phyloP scores from a whole-genome alignment of 2,888 invertebrate species.

The Pinctada fucata region DNA sequence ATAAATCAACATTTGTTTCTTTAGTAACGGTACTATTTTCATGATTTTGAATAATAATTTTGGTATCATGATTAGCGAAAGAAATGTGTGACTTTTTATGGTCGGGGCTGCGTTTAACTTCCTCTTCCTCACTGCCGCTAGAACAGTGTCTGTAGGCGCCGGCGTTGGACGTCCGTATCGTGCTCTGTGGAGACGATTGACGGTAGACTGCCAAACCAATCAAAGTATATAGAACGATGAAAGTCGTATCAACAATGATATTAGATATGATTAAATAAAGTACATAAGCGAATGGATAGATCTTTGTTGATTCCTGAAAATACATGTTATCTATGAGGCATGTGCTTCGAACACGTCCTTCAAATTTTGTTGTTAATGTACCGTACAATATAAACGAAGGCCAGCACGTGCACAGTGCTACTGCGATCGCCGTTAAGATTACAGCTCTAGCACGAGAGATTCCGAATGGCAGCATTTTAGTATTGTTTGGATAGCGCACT shows the following conservation, averaged over 20 bases:
- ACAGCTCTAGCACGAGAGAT: background rate
- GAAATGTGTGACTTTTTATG: background rate
- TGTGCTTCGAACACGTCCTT: background rate
- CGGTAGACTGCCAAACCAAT: conserved; percentile 4
- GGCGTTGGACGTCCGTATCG: background rate
- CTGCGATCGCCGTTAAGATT: background rate
- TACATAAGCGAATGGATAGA: conserved; percentile 19
- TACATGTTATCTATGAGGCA: conserved; percentile 26
- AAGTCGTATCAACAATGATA: conserved; percentile 11
- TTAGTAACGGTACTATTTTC: background rate
- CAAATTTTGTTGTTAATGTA: conserved; percentile 3
- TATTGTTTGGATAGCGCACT: conserved; percentile 14
- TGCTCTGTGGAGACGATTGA: background rate
- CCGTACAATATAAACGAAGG: conserved; percentile 24
- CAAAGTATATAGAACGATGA: conserved; percentile 8
- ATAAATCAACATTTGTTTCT: background rate
- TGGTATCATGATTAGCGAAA: too few relatives aligned
- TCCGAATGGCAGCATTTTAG: conserved; percentile 19
- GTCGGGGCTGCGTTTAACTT: background rate
- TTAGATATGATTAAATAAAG: conserved; percentile 20
- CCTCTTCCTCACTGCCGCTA: background rate
- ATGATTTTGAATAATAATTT: too few relatives aligned
- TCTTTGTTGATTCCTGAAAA: background rate
- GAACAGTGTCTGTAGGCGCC: background rate
- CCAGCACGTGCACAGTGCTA: conserved; percentile 8